Base-by-base conservation (phyloP, 2,797 vertebrate genomes). In the Trematomus bernacchii region DNA sequence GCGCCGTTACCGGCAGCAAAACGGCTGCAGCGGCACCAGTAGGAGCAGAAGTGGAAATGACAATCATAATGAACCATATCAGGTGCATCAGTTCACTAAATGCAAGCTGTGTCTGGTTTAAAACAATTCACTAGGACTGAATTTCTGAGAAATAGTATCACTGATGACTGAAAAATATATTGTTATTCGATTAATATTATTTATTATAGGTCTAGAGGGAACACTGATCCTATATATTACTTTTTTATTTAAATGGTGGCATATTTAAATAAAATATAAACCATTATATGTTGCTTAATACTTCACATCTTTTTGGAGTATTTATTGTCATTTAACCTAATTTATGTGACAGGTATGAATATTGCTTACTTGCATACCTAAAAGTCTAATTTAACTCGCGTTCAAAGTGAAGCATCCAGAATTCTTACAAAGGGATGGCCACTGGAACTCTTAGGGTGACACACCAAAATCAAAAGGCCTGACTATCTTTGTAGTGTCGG, bases 1-100 rank as follows among this genome's bases (percentile, higher is more conserved):
- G 89, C 87, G 66, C 89, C 76, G 89, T 92, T 89, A 92, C 87
- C 76, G 76, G 85, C 85, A 80, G 79, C 84, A 83, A 81, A 91
- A 88, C 83, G 86, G 86, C 89, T 87, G 87, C 89, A 83, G 90
- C 72, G 86, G 89, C 86, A 83, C 86, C 90, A 79, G 86, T 88
- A 83, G 89, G 87, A 91, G 89, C 85, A 90, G 85, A 84, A 89
- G 90, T 87, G 90, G 88, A 91, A 92, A 93, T 91, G 90, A 90
- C 88, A 91, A 85, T 91, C 92, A 93, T 93, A 92, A 93, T 91
- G 91, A 91, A 89, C 66, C 88, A 91, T 86, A 91, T 94, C 88
- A 92, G 92, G 91, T 91, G 89, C 87, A 91, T 91, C 90, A 91
- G 77, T 90, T 90, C 88, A 82, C 87, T 85, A 87, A 92, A 90